Conservation (phyloP, 1,140 invertebrate species). For the Rhagoletis zephyria region DNA sequence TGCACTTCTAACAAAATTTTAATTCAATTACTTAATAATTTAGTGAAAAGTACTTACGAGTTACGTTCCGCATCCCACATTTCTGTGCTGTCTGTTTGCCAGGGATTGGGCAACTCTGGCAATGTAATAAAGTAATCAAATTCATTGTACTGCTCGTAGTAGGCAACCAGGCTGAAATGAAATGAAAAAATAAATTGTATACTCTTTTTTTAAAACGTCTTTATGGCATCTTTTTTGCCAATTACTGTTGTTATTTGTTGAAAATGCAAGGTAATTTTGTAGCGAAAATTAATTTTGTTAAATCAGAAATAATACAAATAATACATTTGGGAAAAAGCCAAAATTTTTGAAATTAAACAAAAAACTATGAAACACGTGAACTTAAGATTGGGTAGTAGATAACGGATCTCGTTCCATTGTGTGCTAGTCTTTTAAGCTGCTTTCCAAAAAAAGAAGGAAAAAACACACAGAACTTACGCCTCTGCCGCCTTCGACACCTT, state of each 20-base stretch:
- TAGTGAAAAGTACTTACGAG: conserved; percentile 77
- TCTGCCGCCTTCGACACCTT: conserved; percentile 98
- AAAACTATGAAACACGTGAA: no score
- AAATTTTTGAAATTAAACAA: no score
- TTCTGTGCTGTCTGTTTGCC: conserved; percentile 95
- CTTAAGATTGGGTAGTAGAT: no score
- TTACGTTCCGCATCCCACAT: conserved; percentile 96
- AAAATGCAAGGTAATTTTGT: no score
- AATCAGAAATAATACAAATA: no score
- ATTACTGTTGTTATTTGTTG: no score
- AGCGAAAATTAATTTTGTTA: no score
- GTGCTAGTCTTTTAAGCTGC: no score
- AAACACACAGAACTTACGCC: conserved; percentile 80
- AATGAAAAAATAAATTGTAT: not conserved
- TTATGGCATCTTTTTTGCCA: no score
- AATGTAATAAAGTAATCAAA: conserved; percentile 94
- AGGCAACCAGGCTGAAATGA: conserved; percentile 85
- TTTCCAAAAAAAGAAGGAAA: not conserved
- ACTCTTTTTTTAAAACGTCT: not conserved
- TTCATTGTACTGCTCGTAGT: conserved; percentile 96
- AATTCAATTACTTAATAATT: not conserved
- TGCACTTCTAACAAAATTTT: no score
- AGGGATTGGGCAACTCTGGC: conserved; percentile 95
- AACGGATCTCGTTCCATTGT: no score
- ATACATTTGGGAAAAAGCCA: no score